Evolutionary conservation across 1,140 invertebrate genomes (phyloP).

Genomic region (Asobara japonica): DNA sequence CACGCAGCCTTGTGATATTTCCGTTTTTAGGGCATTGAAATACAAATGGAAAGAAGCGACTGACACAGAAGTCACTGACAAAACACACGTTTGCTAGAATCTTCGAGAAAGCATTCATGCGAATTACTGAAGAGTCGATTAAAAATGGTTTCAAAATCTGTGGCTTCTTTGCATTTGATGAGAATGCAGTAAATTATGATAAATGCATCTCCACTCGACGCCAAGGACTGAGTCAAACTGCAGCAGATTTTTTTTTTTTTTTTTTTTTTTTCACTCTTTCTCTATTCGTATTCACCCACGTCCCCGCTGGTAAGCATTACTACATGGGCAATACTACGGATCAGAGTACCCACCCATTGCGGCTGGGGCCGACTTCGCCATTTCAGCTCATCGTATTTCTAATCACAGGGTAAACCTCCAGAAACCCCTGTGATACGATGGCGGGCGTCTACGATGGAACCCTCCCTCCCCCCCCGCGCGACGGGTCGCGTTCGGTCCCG

Average conservation of each 20-base stretch:
- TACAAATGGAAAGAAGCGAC: background rate
- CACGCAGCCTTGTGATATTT: background rate
- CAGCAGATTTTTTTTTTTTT: constrained; percentile 37
- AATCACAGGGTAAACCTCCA: no score
- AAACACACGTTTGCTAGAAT: background rate
- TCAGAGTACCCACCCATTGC: no score
- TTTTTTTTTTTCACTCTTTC: background rate
- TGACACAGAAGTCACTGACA: background rate
- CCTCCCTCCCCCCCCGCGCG: no score
- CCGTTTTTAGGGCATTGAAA: background rate
- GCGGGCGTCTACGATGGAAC: no score
- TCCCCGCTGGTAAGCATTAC: no score
- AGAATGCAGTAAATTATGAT: constrained; percentile 26
- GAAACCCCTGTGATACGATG: no score
- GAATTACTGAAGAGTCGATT: constrained; percentile 25
- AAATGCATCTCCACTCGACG: constrained; percentile 21
- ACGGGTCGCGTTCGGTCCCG: no score
- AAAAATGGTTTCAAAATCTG: constrained; percentile 23
- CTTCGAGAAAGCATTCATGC: background rate
- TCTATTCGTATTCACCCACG: no score
- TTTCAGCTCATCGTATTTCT: no score
- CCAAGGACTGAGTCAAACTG: background rate
- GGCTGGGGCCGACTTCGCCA: no score
- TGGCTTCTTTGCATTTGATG: constrained; percentile 24
- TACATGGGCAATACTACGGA: no score